A percentile compares a stretch with the other conserved stretches of the same genome.
Conservation (phyloP, 2,888 invertebrate species). For the Mythimna ferrago region DNA sequence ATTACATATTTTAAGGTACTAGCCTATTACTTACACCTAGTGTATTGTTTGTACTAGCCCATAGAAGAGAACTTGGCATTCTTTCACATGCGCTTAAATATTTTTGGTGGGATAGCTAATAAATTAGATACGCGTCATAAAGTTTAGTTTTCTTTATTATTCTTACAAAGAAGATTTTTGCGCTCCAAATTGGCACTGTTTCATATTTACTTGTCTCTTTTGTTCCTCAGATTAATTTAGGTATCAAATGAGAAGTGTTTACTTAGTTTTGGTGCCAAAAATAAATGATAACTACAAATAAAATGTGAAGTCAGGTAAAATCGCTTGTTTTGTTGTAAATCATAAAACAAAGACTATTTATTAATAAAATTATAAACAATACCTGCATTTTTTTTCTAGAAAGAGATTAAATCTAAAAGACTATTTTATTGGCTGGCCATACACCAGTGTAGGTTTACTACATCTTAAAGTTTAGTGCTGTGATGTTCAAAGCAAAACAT, state of each 20-base stretch:
- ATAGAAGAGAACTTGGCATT: too few species aligned
- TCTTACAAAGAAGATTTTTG: constrained; percentile 8
- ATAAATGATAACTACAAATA: constrained; percentile 10
- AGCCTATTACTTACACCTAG: neutral
- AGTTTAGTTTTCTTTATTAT: neutral
- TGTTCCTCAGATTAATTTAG: constrained; percentile 12
- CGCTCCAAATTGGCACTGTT: constrained; percentile 33
- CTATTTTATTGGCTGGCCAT: neutral
- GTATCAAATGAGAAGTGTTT: neutral
- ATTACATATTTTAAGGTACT: too few species aligned
- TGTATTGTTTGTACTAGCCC: too few species aligned
- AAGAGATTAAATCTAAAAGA: neutral
- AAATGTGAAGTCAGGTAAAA: neutral
- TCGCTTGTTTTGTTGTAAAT: neutral
- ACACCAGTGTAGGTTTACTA: neutral
- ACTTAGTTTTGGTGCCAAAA: constrained; percentile 20
- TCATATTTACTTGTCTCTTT: constrained; percentile 14
- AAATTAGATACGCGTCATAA: neutral
- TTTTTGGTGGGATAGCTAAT: neutral
- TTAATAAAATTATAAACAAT: neutral
- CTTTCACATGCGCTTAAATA: too few species aligned
- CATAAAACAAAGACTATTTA: neutral
- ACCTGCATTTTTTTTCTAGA: neutral
- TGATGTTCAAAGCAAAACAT: too few species aligned
- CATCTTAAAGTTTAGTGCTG: neutral